Conservation (phyloP, 2,888 invertebrate genomes). For the Scaptomyza cyrtandrae region DNA sequence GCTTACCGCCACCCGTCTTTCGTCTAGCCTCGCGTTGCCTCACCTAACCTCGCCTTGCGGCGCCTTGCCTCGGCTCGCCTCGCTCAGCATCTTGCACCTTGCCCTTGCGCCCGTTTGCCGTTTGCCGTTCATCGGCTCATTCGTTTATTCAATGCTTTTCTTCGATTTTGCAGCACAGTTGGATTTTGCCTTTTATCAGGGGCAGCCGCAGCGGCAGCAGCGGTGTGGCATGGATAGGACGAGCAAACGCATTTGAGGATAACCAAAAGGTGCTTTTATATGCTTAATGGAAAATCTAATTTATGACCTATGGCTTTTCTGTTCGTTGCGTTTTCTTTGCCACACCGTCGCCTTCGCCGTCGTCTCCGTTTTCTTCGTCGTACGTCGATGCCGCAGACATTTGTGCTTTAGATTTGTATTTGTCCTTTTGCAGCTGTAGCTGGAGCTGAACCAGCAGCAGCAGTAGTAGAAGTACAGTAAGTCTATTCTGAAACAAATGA, state of each 20-base stretch:
- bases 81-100: conserved; percentile 19
- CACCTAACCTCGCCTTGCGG: conserved; percentile 1
- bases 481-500: conserved; percentile 81
- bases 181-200: conserved; percentile 76
- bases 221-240: conserved; percentile 3
- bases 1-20: conserved; percentile 27
- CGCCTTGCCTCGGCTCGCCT: not conserved
- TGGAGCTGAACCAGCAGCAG: conserved; percentile 17
- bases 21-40: conserved; percentile 12
- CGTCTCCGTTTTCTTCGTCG: conserved; percentile 25
- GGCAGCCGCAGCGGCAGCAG: conserved; percentile 17
- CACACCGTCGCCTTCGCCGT: conserved; percentile 17
- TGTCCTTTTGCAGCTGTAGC: conserved; percentile 66
- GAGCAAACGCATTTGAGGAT: conserved; percentile 77
- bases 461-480: conserved; percentile 49
- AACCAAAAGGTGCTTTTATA: conserved; percentile 81
- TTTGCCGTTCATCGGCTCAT: conserved; percentile 50
- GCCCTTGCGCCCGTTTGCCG: conserved; percentile 3
- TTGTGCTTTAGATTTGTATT: conserved; percentile 80
- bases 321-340: conserved; percentile 76
- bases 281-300: conserved; percentile 80
- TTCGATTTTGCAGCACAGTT: conserved; percentile 78
- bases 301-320: conserved; percentile 80
- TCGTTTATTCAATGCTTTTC: conserved; percentile 81
- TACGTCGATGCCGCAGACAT: conserved; percentile 79